A percentile compares a stretch with the other conserved stretches of the same genome.
phyloP scores from a whole-genome alignment of 2,113 vertebrate species.

The Thermophis baileyi region DNA sequence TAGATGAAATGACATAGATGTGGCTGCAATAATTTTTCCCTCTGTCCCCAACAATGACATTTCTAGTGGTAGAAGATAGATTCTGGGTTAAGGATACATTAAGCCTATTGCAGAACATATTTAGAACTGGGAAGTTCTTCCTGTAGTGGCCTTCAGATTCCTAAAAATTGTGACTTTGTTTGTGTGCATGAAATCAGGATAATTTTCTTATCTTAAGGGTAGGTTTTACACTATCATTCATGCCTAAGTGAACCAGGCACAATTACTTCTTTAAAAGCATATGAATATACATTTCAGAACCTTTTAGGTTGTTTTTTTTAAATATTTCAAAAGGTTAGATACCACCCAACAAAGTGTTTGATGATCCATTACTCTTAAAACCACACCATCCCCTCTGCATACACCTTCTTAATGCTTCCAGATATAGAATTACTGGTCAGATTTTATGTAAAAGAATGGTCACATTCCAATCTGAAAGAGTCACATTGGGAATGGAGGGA shows the following conservation, averaged over 20 bases:
- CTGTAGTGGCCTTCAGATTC: background rate
- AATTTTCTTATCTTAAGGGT: background rate
- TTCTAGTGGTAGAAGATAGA: background rate
- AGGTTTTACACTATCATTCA: slow-evolving; percentile 13
- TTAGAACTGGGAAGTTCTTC: background rate
- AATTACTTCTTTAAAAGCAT: slow-evolving; percentile 64
- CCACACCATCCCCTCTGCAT: background rate
- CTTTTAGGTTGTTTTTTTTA: slow-evolving; percentile 43
- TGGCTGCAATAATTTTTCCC: background rate
- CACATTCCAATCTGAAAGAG: background rate
- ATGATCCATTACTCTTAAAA: background rate
- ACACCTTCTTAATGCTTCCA: background rate
- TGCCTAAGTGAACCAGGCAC: slow-evolving; percentile 44
- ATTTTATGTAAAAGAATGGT: background rate
- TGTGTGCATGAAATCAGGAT: background rate
- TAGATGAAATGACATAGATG: slow-evolving; percentile 27
- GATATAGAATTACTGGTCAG: background rate
- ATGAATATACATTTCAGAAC: slow-evolving; percentile 54
- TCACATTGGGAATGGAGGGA: background rate
- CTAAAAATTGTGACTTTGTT: background rate
- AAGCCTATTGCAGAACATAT: slow-evolving; percentile 39
- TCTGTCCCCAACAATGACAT: background rate
- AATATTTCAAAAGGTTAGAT: slow-evolving; percentile 56
- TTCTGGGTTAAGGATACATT: slow-evolving; percentile 24
- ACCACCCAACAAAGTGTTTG: slow-evolving; percentile 53